Base-by-base conservation (phyloP, 2,888 invertebrate species). In the Neoaliturus tenellus region DNA sequence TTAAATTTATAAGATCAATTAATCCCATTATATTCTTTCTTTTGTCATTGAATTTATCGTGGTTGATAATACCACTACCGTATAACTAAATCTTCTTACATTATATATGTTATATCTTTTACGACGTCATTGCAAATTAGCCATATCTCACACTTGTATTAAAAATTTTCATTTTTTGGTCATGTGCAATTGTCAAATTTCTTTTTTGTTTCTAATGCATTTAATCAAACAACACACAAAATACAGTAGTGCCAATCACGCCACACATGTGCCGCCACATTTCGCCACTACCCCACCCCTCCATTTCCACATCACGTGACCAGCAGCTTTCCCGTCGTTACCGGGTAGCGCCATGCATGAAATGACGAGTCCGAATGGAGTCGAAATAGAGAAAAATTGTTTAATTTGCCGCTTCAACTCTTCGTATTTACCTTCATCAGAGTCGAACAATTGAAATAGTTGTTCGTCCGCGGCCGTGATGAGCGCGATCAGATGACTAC, bases 391-490 rank as follows among this genome's bases (percentile, higher is more conserved):
- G 35, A 69, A 69, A 69, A 69, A 75, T 75, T 75, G 39, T 75
- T 75, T 75, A 75, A 75, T 75, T 75, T 44, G 41, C 48, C 73
- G 73, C 44, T 75, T 44, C 73, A 35, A 35, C 75, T 75, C 23
- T 41, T 41, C 75, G 48, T 75, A 28, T 75, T 75, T 75, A 75
- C 75, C 75, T 41, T 75, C 75, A 75, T 48, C 75, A 75, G 69
- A 6, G 44, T 41, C 75, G 48, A 44, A 75, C 75, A 75, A 75
- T 75, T 75, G 75, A 75, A 78, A 55, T 55, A 78, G 78, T 55
- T 78, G 31, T 14, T 55, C 28, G 31, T 14, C 39, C 28, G 25
- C 73, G 55, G 82, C 31, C 20, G 81, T 44, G 31, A 62, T 62
- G 14, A 69, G 81, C 35, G 55, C 41, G 80, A 28, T 69, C 44